Conservation (phyloP, 2,797 vertebrate genomes). For the Aplochiton taeniatus region DNA sequence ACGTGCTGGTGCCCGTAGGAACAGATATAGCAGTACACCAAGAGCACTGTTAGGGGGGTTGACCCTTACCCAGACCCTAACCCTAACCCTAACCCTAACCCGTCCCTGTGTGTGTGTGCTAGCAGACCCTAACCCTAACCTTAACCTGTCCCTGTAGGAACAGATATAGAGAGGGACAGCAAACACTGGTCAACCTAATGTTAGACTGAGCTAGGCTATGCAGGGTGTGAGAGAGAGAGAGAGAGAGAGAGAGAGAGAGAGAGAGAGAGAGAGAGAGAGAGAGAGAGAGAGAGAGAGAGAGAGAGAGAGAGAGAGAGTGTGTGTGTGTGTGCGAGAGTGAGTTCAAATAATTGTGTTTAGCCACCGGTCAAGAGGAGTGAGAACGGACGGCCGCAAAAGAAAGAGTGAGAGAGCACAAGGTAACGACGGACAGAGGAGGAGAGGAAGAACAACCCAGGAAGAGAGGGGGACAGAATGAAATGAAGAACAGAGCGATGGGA, state of each 20-base stretch:
- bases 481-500: slow-evolving; percentile 7
- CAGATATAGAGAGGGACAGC: not conserved
- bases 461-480: not conserved
- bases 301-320: not conserved
- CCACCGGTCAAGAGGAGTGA: not conserved
- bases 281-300: not conserved
- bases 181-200: not conserved
- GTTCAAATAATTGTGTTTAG: no score
- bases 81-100: no score
- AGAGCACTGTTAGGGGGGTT: no score
- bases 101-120: no score
- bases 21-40: not conserved
- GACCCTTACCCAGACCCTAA: no score
- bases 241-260: not conserved
- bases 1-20: no score
- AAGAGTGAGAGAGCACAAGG: not conserved
- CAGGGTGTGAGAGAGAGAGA: not conserved
- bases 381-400: no score
- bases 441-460: slow-evolving; percentile 21
- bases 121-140: no score
- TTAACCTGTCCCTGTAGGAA: no score
- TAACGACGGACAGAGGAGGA: not conserved
- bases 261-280: not conserved
- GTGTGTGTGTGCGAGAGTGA: not conserved
- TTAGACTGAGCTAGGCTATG: no score